Conservation (phyloP, 2,797 vertebrate species). For the Serranus cabrilla region DNA sequence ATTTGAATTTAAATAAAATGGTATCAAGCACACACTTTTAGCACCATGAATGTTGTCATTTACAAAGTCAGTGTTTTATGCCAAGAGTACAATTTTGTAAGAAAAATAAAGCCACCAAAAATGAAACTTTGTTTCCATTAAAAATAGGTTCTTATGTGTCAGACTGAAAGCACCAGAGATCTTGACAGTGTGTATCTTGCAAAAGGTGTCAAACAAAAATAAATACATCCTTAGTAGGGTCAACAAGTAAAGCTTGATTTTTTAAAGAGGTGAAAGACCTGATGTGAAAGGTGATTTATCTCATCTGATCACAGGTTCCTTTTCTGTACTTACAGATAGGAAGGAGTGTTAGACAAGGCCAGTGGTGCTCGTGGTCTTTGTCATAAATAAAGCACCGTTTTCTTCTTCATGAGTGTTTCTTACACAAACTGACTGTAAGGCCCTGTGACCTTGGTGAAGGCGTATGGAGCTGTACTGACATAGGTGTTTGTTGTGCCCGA, state of each 20-base stretch:
- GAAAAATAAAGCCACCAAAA: conserved; percentile 82
- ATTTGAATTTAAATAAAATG: conserved; percentile 84
- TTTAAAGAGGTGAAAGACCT: conserved; percentile 76
- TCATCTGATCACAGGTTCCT: conserved; percentile 69
- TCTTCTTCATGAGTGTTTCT: conserved; percentile 65
- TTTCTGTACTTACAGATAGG: conserved; percentile 69
- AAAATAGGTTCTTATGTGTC: conserved; percentile 84
- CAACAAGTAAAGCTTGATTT: conserved; percentile 83
- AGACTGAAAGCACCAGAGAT: conserved; percentile 93
- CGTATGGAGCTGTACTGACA: conserved; percentile 95
- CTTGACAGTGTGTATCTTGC: conserved; percentile 81
- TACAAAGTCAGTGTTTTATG: conserved; percentile 92
- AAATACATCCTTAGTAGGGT: conserved; percentile 86
- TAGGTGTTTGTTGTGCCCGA: conserved; percentile 95
- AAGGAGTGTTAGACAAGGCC: conserved; percentile 74
- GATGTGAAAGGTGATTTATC: conserved; percentile 64
- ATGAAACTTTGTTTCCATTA: conserved; percentile 90
- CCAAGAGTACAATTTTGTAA: conserved; percentile 79
- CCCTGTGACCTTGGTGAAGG: conserved; percentile 98
- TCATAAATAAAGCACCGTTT: conserved; percentile 79
- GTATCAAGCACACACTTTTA: conserved; percentile 89
- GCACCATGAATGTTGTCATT: conserved; percentile 92
- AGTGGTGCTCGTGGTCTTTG: conserved; percentile 73
- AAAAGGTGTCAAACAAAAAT: conserved; percentile 83
- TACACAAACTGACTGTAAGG: conserved; percentile 96